Conservation (phyloP, 1,140 invertebrate genomes). For the Melipona quadrifasciata region DNA sequence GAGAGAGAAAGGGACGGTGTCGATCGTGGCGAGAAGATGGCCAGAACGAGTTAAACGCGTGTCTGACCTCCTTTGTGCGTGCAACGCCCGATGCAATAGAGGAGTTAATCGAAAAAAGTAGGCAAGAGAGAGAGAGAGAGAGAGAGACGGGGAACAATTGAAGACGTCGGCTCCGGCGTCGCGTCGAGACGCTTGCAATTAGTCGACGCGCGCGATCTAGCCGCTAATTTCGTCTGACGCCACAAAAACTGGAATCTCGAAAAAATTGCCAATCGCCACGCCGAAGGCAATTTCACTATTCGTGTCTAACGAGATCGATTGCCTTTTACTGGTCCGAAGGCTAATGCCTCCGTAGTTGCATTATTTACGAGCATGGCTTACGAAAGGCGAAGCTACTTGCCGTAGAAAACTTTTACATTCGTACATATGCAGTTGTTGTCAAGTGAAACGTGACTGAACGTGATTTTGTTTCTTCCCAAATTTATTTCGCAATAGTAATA, state of each 20-base stretch:
- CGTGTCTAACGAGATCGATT: not conserved
- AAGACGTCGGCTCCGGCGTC: conserved; percentile 28
- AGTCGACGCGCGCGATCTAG: conserved; percentile 28
- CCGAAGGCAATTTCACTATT: not conserved
- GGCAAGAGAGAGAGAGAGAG: conserved; percentile 20
- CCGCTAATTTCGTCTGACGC: conserved; percentile 42
- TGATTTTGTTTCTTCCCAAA: no score
- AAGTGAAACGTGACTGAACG: no score
- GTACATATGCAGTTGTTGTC: no score
- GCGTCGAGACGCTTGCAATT: conserved; percentile 48
- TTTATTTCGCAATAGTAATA: no score
- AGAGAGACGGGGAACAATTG: not conserved
- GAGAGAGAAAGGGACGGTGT: not conserved
- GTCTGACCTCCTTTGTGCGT: conserved; percentile 48
- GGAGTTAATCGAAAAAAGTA: conserved; percentile 51
- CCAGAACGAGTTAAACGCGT: conserved; percentile 19
- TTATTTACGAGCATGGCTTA: no score
- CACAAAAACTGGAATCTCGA: not conserved
- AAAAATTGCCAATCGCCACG: not conserved
- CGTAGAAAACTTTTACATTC: no score
- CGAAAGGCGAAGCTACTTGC: no score
- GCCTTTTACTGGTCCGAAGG: not conserved
- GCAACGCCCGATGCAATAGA: conserved; percentile 28
- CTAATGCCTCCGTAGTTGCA: no score
- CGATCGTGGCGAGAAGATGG: not conserved